Percentiles rank a stretch among this genome's conserved stretches.
Evolutionary conservation across 2,797 vertebrate species (phyloP).

Genomic region (Sandelia bainsii): DNA sequence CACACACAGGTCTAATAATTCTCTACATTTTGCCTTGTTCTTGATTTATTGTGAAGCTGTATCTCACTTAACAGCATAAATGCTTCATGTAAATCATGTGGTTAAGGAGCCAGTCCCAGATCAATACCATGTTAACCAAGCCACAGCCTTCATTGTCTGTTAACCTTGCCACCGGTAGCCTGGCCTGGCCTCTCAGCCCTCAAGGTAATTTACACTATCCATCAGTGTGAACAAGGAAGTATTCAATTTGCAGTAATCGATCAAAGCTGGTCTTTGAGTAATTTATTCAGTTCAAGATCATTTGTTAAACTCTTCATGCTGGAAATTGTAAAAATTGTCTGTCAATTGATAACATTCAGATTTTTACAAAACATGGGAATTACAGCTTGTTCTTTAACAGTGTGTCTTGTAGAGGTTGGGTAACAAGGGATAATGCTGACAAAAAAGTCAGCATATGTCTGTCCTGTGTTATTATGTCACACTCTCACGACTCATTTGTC

Average conservation of each 20-base stretch:
- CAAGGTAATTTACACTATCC: conserved; percentile 49
- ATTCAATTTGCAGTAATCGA: conserved; percentile 45
- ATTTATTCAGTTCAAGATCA: conserved; percentile 24
- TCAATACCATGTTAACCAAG: conserved; percentile 67
- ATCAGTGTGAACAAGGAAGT: conserved; percentile 44
- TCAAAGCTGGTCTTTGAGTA: conserved; percentile 28
- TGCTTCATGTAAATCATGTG: conserved; percentile 58
- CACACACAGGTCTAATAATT: background rate
- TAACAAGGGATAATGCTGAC: background rate
- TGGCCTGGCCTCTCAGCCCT: conserved; percentile 33
- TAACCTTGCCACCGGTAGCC: conserved; percentile 37
- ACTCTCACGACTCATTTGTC: background rate
- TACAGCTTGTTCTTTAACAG: background rate
- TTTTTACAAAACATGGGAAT: background rate
- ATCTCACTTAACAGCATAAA: conserved; percentile 23
- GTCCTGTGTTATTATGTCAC: background rate
- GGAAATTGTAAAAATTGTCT: background rate
- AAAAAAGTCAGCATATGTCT: background rate
- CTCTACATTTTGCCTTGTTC: background rate
- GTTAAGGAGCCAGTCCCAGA: conserved; percentile 44
- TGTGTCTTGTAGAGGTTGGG: background rate
- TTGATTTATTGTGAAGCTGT: conserved; percentile 28
- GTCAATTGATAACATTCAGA: background rate
- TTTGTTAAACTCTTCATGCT: conserved; percentile 19
- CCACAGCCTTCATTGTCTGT: conserved; percentile 47